Base-by-base conservation (phyloP, 2,113 vertebrate genomes). In the Psettodes erumei region DNA sequence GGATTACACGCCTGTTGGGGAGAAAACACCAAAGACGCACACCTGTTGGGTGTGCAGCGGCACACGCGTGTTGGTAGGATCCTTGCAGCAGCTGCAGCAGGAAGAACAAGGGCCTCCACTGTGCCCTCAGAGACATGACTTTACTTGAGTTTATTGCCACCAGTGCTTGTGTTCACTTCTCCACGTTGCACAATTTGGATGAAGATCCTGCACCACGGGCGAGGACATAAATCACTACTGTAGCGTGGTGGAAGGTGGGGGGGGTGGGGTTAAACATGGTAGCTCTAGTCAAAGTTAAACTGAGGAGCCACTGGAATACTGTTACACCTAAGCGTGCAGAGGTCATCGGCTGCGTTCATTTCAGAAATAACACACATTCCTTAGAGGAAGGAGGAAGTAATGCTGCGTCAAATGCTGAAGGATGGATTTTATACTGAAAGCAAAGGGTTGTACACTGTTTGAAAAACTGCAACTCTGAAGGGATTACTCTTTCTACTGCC, bases 41-140 rank as follows among this genome's bases (percentile, higher is more conserved):
- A 88, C 84, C 91, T 91, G 91, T 81, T 58, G 67, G 23, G 75
- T n/a, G 68, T 43, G 68, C 73, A 53, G 65, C 71, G 47, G 59
- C 35, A 13, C 64, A 73, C 72, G 69, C 72, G 69, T 82, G 80
- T 64, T 59, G 35, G 23, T 58, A 19, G 50, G 69, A 53, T 79
- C 79, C 58, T 25, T 1, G 3, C 43, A 78, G 85, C 90, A 91
- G 91, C 90, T 92, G 88, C 68, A 71, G 18, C 35, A 48, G 12
- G 2, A 9, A 60, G 68, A 86, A 87, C 85, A 90, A 92, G 67
- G 61, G 42, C 61, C 73, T 79, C 73, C 73, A 70, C 77, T 90
- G 85, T 87, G 70, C 54, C 61, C 19, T 32, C 13, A 0, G 58
- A 75, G 76, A 89, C 86, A 82, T 78, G 82, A 86, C 71, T 86